Evolutionary conservation across 2,888 invertebrate genomes (phyloP), one percentile per base, ranked within the genome.

Genomic region (Ochropleura plecta): DNA sequence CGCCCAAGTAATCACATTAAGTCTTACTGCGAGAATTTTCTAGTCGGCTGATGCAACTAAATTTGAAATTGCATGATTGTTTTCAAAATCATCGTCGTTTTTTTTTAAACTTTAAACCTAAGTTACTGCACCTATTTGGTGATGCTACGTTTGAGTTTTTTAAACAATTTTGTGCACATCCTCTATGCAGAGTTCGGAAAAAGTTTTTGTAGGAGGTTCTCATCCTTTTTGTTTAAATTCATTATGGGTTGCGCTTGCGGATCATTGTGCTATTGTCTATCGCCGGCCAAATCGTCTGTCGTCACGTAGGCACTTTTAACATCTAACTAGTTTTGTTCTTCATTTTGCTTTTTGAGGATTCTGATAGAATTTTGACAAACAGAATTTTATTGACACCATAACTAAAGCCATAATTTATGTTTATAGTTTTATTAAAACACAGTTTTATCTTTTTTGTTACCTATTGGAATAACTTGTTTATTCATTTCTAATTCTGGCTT

Each of bases 31-130:
- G 44, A 80, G 76, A 80, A 79, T 78, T 73, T 85, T 72, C 68
- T 67, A 65, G 71, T 40, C 9, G 73, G 79, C 81, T 86, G 86
- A 82, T 80, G 88, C 79, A 86, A 86, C 73, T 48, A 57, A 55
- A 69, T 72, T 70, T 46, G 6, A 46, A 78, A 75, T 77, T 76
- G 59, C 81, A 79, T 70, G 51, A 75, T 65, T 81, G 53, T 85
- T 79, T 78, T 71, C 51, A 67, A 75, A 82, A 68, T 72, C 51
- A 69, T 30, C 51, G 18, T 55, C 44, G 48, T 57, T 42, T 62
- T 63, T n/a, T 72, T 74, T 67, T 51, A 51, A 20, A 30, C 30
- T 16, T 64, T 40, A n/a, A 53, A 59, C 59, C 46, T 66, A 55
- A 59, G 55, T 55, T 42, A 67, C 46, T 57, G 63, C 48, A 65